Base-by-base conservation (phyloP, 2,113 vertebrate genomes). In the Cnemophilus loriae region DNA sequence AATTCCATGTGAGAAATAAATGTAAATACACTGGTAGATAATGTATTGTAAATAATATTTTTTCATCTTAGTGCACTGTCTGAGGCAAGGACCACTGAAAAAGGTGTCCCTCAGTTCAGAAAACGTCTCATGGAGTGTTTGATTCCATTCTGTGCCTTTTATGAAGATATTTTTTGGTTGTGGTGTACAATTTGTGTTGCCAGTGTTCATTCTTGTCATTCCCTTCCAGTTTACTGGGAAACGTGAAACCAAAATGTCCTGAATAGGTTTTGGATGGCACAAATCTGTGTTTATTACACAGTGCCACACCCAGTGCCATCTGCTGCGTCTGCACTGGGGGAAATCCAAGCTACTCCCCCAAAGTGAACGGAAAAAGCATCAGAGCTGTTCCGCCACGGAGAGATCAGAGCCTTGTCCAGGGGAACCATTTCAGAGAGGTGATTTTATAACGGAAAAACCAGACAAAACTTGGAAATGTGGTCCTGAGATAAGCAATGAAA, bases 291-390 rank as follows among this genome's bases (percentile, higher is more conserved):
- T 65, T n/a, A 4, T 13, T 30, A 10, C 7, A 47, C 18, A 69
- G 4, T 2, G 7, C 21, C 30, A 10, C 21, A 1, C 13, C 18
- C 46, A 13, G 0, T 33, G 26, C 21, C 30, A 16, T 9, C 35
- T n/a, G 37, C 65, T 37, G 4, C 3, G 23, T 11, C n/a, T 39
- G 22, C 0, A 0, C 8, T 12, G 21, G 4, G 57, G 32, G 50
- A 74, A 93, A 70, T 47, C n/a, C 59, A 65, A 71, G 5, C 17
- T 18, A 23, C 4, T 24, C 41, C 57, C 42, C 21, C 56, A 65
- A 28, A 60, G 27, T 3, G 21, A n/a, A 35, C 2, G 28, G 30
- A 27, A 64, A 55, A 77, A 77, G 7, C n/a, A 19, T 23, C 28
- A 89, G 33, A 27, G 7, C 44, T 65, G 8, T 0, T 16, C 26